Evolutionary conservation across 2,797 vertebrate genomes (phyloP).

Genomic region (Acanthopagrus latus): DNA sequence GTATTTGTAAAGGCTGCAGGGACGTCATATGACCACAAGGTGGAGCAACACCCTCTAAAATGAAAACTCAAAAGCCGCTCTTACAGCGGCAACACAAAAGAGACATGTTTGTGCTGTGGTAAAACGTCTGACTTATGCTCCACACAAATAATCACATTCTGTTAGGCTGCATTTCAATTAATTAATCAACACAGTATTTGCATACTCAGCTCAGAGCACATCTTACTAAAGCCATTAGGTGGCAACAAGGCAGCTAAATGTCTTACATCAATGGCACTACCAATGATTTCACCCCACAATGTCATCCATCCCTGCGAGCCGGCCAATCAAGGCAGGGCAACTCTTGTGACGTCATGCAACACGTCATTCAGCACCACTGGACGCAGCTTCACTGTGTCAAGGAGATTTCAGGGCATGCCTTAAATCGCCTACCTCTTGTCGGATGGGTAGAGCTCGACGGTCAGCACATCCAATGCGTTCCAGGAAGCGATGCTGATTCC

Average conservation of each 20-base stretch:
- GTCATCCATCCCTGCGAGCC: constrained; percentile 46
- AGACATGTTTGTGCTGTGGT: background rate
- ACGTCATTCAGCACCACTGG: constrained; percentile 33
- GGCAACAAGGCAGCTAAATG: constrained; percentile 29
- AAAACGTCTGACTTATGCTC: background rate
- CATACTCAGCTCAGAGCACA: background rate
- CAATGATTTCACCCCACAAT: constrained; percentile 47
- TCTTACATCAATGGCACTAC: constrained; percentile 16
- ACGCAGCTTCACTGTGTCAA: constrained; percentile 3
- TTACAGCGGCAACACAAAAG: background rate
- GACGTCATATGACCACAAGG: constrained; percentile 52
- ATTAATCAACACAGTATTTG: background rate
- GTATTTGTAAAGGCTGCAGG: constrained; percentile 3
- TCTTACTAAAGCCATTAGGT: constrained; percentile 21
- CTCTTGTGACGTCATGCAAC: constrained; percentile 31
- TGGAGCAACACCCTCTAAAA: constrained; percentile 43
- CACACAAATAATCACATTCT: background rate
- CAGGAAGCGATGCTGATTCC: constrained; percentile 98
- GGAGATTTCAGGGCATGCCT: constrained; percentile 40
- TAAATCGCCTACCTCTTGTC: constrained; percentile 90
- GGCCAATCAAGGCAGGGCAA: constrained; percentile 41
- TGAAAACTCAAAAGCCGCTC: constrained; percentile 9
- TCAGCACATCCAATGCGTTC: constrained; percentile 96
- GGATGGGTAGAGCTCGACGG: constrained; percentile 96
- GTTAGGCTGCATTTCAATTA: background rate